These are phyloP conservation scores for Heterodera schachtii DNA, from an alignment of 1,140 invertebrate species.

Conservation along the genomic window DNA sequence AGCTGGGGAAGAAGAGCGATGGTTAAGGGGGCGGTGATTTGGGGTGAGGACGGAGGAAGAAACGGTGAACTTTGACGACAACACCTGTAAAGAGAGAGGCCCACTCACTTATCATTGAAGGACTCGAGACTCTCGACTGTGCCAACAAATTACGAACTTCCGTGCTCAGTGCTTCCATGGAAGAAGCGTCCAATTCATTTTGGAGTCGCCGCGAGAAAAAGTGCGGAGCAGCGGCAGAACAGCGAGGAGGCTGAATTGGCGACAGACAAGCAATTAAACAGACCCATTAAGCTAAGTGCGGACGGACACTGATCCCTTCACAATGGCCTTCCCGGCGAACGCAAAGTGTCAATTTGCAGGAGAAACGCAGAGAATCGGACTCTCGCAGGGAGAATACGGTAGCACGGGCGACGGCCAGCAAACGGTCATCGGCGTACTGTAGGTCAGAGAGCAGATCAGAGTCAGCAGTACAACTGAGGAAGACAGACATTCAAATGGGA, in stretches of 20 bases:
- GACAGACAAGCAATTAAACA: no score
- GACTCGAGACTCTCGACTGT: not conserved
- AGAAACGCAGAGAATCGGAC: conserved; percentile 47
- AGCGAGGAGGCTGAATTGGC: not conserved
- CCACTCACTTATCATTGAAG: no score
- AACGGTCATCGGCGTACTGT: conserved; percentile 42
- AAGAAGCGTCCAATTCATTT: conserved; percentile 19
- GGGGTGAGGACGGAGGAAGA: not conserved
- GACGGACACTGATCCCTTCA: conserved; percentile 42
- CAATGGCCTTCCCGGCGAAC: conserved; percentile 49
- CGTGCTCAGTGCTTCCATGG: conserved; percentile 8
- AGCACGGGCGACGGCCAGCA: conserved; percentile 44
- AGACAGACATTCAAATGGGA: not conserved
- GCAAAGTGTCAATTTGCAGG: conserved; percentile 50
- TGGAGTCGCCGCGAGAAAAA: not conserved
- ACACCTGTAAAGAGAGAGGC: not conserved
- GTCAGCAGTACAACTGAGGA: conserved; percentile 43
- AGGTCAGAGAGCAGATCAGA: conserved; percentile 43
- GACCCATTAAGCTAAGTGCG: not conserved
- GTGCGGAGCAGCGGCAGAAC: conserved; percentile 11
- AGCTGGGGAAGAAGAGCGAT: not conserved
- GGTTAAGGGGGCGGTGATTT: not conserved
- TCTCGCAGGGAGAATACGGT: conserved; percentile 50
- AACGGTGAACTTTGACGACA: not conserved
- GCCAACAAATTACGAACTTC: not conserved